Percentiles rank a stretch among this genome's conserved stretches.
Conservation (phyloP, 2,113 vertebrate genomes). For the Barnardius zonarius region DNA sequence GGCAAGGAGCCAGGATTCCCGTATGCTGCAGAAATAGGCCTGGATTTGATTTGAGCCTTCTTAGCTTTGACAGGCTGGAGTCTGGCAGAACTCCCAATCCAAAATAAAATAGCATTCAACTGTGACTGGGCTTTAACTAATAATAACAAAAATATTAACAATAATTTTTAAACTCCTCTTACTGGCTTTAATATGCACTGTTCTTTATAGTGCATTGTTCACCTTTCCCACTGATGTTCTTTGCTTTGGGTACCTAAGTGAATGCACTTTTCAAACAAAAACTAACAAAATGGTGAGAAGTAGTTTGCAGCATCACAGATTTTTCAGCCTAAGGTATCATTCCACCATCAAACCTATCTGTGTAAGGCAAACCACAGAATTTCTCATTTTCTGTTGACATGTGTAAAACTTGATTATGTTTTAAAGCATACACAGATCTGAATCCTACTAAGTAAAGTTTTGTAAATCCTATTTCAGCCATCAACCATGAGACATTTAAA, state of each 20-base stretch:
- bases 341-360: neutral
- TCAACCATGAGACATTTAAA: neutral
- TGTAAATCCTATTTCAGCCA: neutral
- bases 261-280: neutral
- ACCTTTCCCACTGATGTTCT: neutral
- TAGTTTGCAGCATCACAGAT: neutral
- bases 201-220: neutral
- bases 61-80: conserved; percentile 72
- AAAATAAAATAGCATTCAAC: conserved; percentile 75
- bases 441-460: neutral
- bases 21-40: conserved; percentile 73
- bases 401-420: neutral
- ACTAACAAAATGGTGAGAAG: neutral
- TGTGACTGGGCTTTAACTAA: conserved; percentile 59
- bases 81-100: conserved; percentile 69
- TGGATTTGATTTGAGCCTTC: conserved; percentile 77
- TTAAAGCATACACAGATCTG: neutral
- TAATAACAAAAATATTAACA: conserved; percentile 13
- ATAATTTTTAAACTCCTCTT: conserved; percentile 59
- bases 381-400: neutral
- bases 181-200: conserved; percentile 10
- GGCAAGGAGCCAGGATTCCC: conserved; percentile 71
- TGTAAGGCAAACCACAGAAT: neutral
- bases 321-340: neutral
- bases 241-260: neutral